Evolutionary conservation across 1,140 invertebrate genomes (phyloP), one percentile per base, ranked within the genome.

Genomic region (Listronotus oregonensis): DNA sequence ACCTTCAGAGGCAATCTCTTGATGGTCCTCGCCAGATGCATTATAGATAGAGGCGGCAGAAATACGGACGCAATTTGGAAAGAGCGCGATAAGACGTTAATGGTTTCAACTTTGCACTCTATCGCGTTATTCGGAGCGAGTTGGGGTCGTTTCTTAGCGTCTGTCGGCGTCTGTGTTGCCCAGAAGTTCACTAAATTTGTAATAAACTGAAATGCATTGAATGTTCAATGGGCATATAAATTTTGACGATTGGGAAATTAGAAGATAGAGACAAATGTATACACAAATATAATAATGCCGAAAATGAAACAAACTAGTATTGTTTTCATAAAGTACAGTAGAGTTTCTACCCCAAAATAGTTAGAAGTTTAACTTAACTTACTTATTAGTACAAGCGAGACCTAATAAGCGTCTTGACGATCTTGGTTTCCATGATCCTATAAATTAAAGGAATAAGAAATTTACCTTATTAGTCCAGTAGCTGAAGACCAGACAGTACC

Each of bases 91-190:
- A 79, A 79, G 75, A 79, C 76, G 77, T 70, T 79, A 79, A 79
- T 78, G 74, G 77, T 69, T 77, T 76, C 77, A 79, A 79, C 76
- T 79, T 79, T 77, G 73, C 75, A 77, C 75, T 75, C 75, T 75
- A 75, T 77, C 75, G 64, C 70, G 68, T 64, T 61, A 64, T 57
- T 65, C 54, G 56, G 67, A 55, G 60, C 56, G 68, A 60, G 65
- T 67, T 54, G 62, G 64, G 56, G 68, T 47, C 43, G 63, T 51
- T 50, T 52, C 27, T 58, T 49, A 54, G 31, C 66, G 61, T 71
- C 70, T 67, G 67, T 61, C 67, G 67, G 50, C 67, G 69, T 69
- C 67, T 58, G 17, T 51, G 39, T 42, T 17, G 40, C 18, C 12
- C 34, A 12, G 44, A 17, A 59, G 9, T 47, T 47, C 31, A 18